Conservation (phyloP, 2,797 vertebrate species). For the Danio kyathit region DNA sequence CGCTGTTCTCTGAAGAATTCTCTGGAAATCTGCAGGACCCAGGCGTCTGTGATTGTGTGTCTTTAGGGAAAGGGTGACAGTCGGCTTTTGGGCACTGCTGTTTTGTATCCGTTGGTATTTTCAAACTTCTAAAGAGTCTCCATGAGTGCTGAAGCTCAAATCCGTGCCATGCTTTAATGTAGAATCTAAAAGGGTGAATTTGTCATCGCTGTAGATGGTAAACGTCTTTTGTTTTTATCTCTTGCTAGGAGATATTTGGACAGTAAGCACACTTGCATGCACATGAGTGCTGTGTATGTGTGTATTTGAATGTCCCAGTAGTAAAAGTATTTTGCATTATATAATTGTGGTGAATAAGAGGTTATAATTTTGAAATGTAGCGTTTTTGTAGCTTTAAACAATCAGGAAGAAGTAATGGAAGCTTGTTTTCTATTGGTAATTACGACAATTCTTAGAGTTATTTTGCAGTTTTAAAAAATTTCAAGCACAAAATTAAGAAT, state of each 20-base stretch:
- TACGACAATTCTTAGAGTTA: neutral
- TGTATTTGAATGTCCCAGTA: neutral
- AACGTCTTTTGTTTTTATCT: neutral
- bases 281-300: neutral
- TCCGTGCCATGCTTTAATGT: conserved; percentile 1
- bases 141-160: conserved; percentile 16
- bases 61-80: conserved; percentile 36
- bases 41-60: conserved; percentile 26
- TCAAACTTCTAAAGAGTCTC: conserved; percentile 13
- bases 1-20: conserved; percentile 62
- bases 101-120: conserved; percentile 33
- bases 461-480: neutral
- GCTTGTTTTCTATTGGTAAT: too few relatives aligned
- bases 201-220: neutral
- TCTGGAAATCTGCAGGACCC: conserved; percentile 50
- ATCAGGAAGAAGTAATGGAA: neutral
- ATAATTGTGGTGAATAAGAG: neutral
- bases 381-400: conserved; percentile 11
- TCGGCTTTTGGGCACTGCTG: conserved; percentile 11
- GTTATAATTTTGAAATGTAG: neutral
- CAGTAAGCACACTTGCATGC: neutral
- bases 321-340: neutral
- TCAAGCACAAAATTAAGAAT: neutral
- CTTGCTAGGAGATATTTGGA: neutral
- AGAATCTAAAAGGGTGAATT: neutral